phyloP scores from a whole-genome alignment of 2,113 vertebrate species.

The Orycteropus afer region DNA sequence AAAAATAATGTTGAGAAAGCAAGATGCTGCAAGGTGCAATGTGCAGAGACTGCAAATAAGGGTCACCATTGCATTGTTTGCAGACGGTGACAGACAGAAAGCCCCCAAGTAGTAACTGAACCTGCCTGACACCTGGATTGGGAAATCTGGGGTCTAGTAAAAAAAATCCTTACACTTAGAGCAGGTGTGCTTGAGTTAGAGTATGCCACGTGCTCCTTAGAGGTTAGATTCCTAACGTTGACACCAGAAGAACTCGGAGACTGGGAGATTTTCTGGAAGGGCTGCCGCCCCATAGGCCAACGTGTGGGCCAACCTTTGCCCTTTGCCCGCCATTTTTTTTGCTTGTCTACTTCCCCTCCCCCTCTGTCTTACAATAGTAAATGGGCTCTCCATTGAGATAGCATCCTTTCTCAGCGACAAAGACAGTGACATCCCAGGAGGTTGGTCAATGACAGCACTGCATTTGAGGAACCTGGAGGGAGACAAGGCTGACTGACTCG shows the following conservation, averaged over 20 bases:
- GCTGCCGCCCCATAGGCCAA: rapidly evolving
- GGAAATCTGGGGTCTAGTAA: background rate
- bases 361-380: background rate
- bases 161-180: background rate
- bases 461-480: background rate
- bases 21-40: background rate
- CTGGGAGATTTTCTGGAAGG: background rate
- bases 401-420: background rate
- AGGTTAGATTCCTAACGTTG: background rate
- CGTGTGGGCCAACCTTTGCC: too few species aligned
- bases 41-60: background rate
- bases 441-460: background rate
- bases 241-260: background rate
- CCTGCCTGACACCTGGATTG: background rate
- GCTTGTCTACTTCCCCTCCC: background rate
- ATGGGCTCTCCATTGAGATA: background rate
- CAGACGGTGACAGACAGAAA: background rate
- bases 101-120: background rate
- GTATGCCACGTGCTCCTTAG: background rate
- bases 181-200: background rate
- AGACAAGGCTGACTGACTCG: background rate
- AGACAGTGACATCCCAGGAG: background rate
- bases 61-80: background rate
- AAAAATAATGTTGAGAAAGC: background rate
- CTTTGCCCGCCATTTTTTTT: background rate